Base-by-base conservation (phyloP, 2,797 vertebrate genomes). In the Peromyscus eremicus region DNA sequence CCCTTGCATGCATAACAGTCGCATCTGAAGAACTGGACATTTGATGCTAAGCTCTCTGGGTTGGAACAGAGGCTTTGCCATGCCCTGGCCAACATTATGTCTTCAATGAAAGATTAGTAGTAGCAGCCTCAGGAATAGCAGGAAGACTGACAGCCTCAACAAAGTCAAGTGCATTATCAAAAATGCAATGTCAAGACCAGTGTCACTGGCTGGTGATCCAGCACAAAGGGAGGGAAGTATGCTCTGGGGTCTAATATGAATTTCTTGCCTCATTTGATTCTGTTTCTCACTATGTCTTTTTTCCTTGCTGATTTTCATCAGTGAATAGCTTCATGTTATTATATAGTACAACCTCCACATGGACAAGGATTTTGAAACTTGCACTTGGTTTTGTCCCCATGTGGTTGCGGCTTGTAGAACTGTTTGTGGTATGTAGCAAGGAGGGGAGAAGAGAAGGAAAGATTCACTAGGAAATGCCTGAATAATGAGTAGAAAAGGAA, bases 1-100 rank as follows among this genome's bases (percentile, higher is more conserved):
- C 0, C 2, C 27, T 79, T 82, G 46, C 4, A 11, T 2, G 52
- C 21, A 1, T 0, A 60, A 37, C 55, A 8, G 0, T 2, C 5
- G 32, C 17, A 23, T 3, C 32, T 27, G 10, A 29, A 91, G 27
- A 52, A 37, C 7, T 32, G 13, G 68, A 68, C 17, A 29, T 0
- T 17, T n/a, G 23, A 29, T 2, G 62, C 27, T 64, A n/a, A 77
- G 10, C 57, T 81, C 37, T n/a, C 62, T 76, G 64, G 43, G 3
- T n/a, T 43, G 6, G 55, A 76, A 43, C 8, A 84, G 27, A 92
- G 29, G 11, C 23, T 40, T 27, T 60, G 2, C 43, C 6, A 37
- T 25, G n/a, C 64, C 10, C 10, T 43, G 66, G 40, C 80, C 52
- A 79, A 82, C 6, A 5, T 5, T 55, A 37, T 32, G 0, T 25